Conservation (phyloP, 2,888 invertebrate species). For the Cotesia congregata region DNA sequence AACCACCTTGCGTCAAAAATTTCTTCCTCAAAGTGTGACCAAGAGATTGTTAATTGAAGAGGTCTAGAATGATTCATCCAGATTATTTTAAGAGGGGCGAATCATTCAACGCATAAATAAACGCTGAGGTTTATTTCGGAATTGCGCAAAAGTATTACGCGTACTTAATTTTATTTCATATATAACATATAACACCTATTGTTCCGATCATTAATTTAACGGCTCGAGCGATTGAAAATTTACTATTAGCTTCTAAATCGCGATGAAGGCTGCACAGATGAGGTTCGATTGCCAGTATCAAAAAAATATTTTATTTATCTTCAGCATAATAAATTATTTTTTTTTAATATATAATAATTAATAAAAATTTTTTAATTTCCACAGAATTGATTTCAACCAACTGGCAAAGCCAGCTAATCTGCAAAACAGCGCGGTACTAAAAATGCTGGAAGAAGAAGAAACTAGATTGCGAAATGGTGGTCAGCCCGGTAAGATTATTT, state of each 20-base stretch:
- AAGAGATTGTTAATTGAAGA: conserved; percentile 11
- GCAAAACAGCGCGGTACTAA: conserved; percentile 87
- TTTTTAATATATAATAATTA: conserved; percentile 24
- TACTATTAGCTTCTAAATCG: conserved; percentile 40
- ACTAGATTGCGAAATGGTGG: conserved; percentile 75
- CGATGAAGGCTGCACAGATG: conserved; percentile 38
- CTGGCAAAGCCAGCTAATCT: conserved; percentile 84
- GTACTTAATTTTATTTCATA: conserved; percentile 65
- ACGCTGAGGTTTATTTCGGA: conserved; percentile 40
- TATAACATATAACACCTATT: conserved; percentile 49
- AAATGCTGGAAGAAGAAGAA: conserved; percentile 89
- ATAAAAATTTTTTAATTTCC: conserved; percentile 56
- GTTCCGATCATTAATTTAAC: conserved; percentile 37
- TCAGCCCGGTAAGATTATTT: conserved; percentile 74
- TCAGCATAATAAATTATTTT: not conserved
- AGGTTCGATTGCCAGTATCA: not conserved
- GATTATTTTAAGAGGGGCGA: conserved; percentile 63
- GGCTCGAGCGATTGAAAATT: conserved; percentile 1
- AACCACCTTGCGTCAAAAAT: conserved; percentile 50
- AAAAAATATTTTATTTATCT: not conserved
- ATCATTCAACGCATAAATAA: conserved; percentile 64
- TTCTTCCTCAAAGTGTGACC: conserved; percentile 16
- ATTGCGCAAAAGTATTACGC: conserved; percentile 58
- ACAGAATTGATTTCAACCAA: conserved; percentile 85
- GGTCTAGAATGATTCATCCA: conserved; percentile 52